Evolutionary conservation across 64 coral and sea anemone genomes (phyloP).

Genomic region (Dendrophyllia cribrosa): DNA sequence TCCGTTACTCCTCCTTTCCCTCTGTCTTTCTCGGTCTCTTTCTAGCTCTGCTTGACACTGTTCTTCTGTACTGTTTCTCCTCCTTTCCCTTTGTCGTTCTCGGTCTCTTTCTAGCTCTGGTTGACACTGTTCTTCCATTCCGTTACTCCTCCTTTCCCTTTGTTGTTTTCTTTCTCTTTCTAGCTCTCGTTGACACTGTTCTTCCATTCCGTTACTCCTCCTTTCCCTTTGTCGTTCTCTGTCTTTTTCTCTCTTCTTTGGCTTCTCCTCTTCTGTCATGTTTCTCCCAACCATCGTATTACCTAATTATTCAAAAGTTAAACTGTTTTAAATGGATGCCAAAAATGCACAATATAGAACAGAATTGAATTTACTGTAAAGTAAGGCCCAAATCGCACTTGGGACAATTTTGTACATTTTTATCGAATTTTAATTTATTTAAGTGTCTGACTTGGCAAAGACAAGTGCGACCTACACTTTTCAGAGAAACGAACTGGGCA

Average conservation of each 20-base stretch:
- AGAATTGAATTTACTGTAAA: too few species aligned
- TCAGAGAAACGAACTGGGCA: too few species aligned
- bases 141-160: conserved; percentile 1
- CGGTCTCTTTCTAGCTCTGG: neutral
- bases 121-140: neutral
- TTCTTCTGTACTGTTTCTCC: neutral
- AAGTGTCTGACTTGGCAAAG: too few species aligned
- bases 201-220: neutral
- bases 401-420: too few species aligned
- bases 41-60: neutral
- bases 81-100: conserved; percentile 5
- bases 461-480: too few species aligned
- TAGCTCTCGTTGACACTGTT: neutral
- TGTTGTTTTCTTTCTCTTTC: neutral
- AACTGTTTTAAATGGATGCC: neutral
- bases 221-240: conserved; percentile 1
- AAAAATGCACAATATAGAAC: neutral
- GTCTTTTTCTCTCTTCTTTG: conserved; percentile 1
- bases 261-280: neutral
- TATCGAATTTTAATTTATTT: too few species aligned
- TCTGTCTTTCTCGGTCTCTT: neutral
- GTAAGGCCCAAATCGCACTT: too few species aligned
- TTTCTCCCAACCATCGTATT: neutral
- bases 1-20: neutral
- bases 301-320: conserved; percentile 2